Evolutionary conservation across 2,797 vertebrate species (phyloP), one percentile per base, ranked within the genome.

Genomic region (Hyperoplus lanceolatus): DNA sequence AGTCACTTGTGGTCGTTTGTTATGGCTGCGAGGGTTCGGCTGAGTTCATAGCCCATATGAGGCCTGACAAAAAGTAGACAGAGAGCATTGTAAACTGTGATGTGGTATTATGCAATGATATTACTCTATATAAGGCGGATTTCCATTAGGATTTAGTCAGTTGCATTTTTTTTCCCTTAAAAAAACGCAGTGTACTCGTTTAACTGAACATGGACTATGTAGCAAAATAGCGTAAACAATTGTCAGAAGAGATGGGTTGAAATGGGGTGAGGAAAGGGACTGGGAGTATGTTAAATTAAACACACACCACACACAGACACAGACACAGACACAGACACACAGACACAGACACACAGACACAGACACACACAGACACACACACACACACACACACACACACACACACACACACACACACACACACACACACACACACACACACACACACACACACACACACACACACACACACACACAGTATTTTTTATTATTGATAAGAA

Each of bases 1-100:
- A 79, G 84, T 62, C 77, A 53, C 70, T 71, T 56, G 21, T 36
- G 62, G 42, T 75, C 9, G 1, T 75, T 70, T 81, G 57, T 76
- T 73, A 50, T 59, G 13, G 39, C 38, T 68, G 5, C 2, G 16
- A 49, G 5, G 38, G 71, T 78, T 87, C 50, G 64, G 11, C 2
- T 13, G 36, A 81, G 86, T 87, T 73, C 38, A 53, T 3, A 3
- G 6, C 29, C 41, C 72, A 70, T 3, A 16, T 21, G 56, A 64
- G 66, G 69, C 8, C 21, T 49, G 58, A 72, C 3, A 58, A 8
- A 10, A 36, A 4, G 48, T 48, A 2, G 61, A 54, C 6, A 13
- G 41, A 39, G 5, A 51, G 51, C 1, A 48, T 0, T 39, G 8
- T 15, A 29, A 13, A 53, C 56, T 59, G 16, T 56, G 6, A 9